Conservation (phyloP, 2,797 vertebrate genomes). For the Liasis olivaceus region DNA sequence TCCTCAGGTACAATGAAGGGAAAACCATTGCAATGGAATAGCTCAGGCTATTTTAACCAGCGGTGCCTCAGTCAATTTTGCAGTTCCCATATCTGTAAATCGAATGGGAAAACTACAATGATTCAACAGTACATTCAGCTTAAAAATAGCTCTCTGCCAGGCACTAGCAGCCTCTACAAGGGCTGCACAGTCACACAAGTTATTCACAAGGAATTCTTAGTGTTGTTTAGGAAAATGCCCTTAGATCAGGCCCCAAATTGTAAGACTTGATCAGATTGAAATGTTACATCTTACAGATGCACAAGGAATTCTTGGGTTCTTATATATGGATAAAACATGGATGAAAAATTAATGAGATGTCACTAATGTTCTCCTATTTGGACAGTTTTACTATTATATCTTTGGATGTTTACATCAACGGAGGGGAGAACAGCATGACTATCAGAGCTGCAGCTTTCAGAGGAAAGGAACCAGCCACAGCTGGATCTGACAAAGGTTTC, state of each 20-base stretch:
- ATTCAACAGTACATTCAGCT: conserved; percentile 19
- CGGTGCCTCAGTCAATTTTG: neutral
- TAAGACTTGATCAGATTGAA: neutral
- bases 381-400: neutral
- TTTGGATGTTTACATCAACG: neutral
- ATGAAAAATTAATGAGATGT: neutral
- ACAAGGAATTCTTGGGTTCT: neutral
- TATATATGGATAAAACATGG: neutral
- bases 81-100: conserved; percentile 33
- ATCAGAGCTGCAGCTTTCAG: neutral
- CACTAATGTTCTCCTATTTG: neutral
- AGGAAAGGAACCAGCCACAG: neutral
- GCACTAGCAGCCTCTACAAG: conserved; percentile 15
- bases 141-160: conserved; percentile 26
- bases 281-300: neutral
- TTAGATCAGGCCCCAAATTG: neutral
- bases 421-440: neutral
- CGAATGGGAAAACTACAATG: conserved; percentile 27
- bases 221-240: conserved; percentile 14
- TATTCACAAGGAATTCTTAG: neutral
- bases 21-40: neutral
- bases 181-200: neutral
- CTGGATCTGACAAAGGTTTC: neutral
- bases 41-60: neutral
- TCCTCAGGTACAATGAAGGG: neutral